Evolutionary conservation across 2,113 vertebrate genomes (phyloP).

Genomic region (Hydropotes inermis): DNA sequence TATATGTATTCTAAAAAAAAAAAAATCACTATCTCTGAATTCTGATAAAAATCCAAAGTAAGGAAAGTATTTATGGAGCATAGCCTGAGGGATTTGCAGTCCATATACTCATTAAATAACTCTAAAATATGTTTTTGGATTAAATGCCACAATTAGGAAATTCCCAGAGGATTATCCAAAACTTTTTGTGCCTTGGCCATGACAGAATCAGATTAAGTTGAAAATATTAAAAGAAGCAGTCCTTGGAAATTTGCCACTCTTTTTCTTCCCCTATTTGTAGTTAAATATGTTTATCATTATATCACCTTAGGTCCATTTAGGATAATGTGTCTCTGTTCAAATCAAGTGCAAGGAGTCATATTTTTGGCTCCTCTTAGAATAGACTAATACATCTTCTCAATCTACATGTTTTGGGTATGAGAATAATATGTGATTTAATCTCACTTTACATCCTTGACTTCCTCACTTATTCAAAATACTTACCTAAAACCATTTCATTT

Average conservation of each 20-base stretch:
- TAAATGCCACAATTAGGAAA: constrained; percentile 10
- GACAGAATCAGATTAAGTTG: not conserved
- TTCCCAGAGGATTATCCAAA: not conserved
- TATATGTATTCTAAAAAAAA: not conserved
- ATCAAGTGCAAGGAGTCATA: not conserved
- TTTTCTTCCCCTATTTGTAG: not conserved
- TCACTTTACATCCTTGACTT: not conserved
- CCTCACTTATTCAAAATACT: not conserved
- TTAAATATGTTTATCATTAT: not conserved
- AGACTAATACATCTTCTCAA: not conserved
- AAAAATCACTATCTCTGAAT: not conserved
- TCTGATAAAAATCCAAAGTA: constrained; percentile 7
- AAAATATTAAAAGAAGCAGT: constrained; percentile 24
- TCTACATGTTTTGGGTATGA: not conserved
- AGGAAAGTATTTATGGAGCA: not conserved
- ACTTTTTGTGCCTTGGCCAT: not conserved
- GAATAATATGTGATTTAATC: not conserved
- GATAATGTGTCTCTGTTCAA: not conserved
- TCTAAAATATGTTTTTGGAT: constrained; percentile 18
- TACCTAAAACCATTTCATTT: not conserved
- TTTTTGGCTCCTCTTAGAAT: not conserved
- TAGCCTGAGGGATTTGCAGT: not conserved
- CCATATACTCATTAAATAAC: not conserved
- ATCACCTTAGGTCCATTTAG: not conserved
- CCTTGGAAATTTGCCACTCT: not conserved